Percentiles rank a stretch among this genome's conserved stretches.
phyloP scores from a whole-genome alignment of 2,797 vertebrate genomes.

The Cheirogaleus major region DNA sequence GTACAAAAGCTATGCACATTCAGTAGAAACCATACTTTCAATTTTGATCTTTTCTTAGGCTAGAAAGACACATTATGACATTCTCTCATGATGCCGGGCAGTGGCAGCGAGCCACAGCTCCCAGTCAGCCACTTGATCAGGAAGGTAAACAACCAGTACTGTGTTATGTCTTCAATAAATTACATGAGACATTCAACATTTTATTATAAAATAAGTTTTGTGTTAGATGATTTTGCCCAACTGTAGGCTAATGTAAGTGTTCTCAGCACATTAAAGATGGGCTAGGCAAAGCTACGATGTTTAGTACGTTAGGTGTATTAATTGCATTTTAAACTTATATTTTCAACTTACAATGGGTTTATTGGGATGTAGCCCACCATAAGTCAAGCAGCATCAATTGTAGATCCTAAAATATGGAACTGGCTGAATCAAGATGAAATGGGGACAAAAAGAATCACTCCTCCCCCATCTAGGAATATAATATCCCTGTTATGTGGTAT shows the following conservation, averaged over 20 bases:
- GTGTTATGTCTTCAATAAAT: background rate
- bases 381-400: background rate
- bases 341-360: background rate
- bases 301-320: background rate
- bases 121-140: background rate
- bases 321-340: background rate
- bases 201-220: background rate
- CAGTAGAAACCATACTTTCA: background rate
- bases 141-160: background rate
- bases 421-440: background rate
- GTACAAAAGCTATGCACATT: background rate
- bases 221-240: background rate
- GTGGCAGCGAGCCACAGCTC: background rate
- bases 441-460: background rate
- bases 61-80: background rate
- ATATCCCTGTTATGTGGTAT: no score
- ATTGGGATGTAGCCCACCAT: background rate
- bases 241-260: background rate
- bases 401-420: background rate
- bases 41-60: background rate
- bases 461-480: background rate
- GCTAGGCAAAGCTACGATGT: background rate
- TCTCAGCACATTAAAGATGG: background rate
- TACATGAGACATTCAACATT: background rate
- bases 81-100: background rate